These are phyloP conservation scores for Hypocryptadius cinnamomeus DNA, from an alignment of 2,113 vertebrate species.

Conservation along the genomic window DNA sequence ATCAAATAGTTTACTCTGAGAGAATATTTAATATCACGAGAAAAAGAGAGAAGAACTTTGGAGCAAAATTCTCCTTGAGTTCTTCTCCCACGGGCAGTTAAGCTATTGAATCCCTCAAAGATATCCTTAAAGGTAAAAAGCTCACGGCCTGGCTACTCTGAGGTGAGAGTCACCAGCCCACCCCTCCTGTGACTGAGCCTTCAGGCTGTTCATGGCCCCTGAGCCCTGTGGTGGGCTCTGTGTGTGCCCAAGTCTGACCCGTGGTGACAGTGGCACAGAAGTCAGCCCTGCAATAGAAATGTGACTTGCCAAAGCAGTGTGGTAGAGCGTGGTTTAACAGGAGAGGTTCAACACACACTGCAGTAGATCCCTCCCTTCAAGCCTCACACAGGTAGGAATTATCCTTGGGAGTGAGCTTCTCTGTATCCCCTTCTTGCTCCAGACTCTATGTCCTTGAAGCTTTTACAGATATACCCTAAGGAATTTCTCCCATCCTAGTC, in stretches of 20 bases:
- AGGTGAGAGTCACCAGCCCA: neutral
- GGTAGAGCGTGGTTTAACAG: no score
- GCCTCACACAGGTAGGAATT: neutral
- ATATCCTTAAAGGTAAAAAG: neutral
- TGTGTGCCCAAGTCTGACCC: neutral
- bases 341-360: neutral
- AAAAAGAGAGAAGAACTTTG: neutral
- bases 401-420: neutral
- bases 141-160: neutral
- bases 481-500: neutral
- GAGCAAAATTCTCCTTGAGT: neutral
- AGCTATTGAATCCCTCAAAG: neutral
- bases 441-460: neutral
- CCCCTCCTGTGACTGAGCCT: neutral
- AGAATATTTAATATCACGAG: neutral
- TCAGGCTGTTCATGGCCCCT: neutral
- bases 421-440: neutral
- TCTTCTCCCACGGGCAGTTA: neutral
- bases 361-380: neutral
- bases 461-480: neutral
- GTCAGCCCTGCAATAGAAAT: no score
- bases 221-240: neutral
- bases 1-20: neutral
- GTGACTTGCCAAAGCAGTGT: neutral
- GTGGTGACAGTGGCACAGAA: neutral